Conservation (phyloP, 2,888 invertebrate genomes). For the Megaustenia siamemsis region DNA sequence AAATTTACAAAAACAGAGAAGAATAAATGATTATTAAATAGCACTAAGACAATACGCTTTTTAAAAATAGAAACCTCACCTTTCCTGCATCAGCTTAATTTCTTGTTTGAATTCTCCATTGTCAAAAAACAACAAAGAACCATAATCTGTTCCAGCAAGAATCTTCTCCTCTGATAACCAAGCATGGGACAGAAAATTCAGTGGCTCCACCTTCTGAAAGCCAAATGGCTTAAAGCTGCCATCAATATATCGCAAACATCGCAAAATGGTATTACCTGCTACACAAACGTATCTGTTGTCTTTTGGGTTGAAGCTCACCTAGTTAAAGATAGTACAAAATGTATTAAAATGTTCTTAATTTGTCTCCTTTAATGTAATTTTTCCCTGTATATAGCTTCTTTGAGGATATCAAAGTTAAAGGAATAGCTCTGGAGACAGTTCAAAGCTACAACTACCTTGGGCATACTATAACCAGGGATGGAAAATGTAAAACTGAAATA, state of each 20-base stretch:
- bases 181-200: constrained; percentile 87
- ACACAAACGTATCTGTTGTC: constrained; percentile 88
- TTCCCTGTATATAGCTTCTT: no score
- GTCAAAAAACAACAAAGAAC: constrained; percentile 89
- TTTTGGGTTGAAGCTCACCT: constrained; percentile 89
- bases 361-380: no score
- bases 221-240: constrained; percentile 90
- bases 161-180: constrained; percentile 92
- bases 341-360: no score
- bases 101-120: constrained; percentile 87
- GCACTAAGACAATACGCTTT: background rate
- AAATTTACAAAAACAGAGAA: background rate
- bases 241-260: constrained; percentile 88
- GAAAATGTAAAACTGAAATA: no score
- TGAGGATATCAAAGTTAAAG: no score
- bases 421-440: no score
- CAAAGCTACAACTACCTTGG: no score
- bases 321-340: constrained; percentile 52
- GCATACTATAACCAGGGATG: no score
- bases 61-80: background rate
- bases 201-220: constrained; percentile 89
- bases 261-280: constrained; percentile 85
- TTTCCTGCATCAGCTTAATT: constrained; percentile 66
- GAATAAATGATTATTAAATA: background rate
- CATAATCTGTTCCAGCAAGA: constrained; percentile 89